These are phyloP conservation scores for Dendronephthya gigantea DNA, from an alignment of 64 coral and sea anemone genomes.

Conservation along the genomic window DNA sequence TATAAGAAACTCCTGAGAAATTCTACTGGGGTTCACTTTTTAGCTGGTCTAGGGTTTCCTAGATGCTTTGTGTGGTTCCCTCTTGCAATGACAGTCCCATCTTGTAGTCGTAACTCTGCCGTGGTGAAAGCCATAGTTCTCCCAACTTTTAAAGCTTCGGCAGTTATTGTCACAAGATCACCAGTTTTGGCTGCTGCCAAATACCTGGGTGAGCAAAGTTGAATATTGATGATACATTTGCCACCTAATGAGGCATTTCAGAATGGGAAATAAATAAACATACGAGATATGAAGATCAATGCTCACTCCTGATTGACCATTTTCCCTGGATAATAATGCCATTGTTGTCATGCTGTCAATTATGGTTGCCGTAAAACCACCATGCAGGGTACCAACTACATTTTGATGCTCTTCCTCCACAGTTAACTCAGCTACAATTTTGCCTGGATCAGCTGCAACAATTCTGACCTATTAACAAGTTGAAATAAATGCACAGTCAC, in stretches of 20 bases:
- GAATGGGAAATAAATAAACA: too few species aligned
- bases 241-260: background rate
- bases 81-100: constrained; percentile 62
- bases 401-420: constrained; percentile 65
- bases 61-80: constrained; percentile 81
- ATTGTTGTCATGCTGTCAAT: constrained; percentile 59
- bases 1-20: too few species aligned
- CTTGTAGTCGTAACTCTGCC: constrained; percentile 50
- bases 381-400: constrained; percentile 49
- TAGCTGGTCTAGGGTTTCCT: background rate
- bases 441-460: background rate
- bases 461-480: background rate
- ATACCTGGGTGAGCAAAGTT: too few species aligned
- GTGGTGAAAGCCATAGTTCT: constrained; percentile 58
- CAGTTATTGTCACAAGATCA: constrained; percentile 69
- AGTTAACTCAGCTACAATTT: constrained; percentile 34
- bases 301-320: constrained; percentile 46
- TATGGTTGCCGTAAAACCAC: constrained; percentile 66
- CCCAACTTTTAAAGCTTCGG: constrained; percentile 61
- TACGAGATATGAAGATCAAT: constrained; percentile 51
- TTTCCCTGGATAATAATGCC: constrained; percentile 20
- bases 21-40: background rate
- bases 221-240: too few species aligned
- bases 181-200: constrained; percentile 52
- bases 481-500: background rate